Conservation (phyloP, 1,140 invertebrate genomes). For the Tribolium madens region DNA sequence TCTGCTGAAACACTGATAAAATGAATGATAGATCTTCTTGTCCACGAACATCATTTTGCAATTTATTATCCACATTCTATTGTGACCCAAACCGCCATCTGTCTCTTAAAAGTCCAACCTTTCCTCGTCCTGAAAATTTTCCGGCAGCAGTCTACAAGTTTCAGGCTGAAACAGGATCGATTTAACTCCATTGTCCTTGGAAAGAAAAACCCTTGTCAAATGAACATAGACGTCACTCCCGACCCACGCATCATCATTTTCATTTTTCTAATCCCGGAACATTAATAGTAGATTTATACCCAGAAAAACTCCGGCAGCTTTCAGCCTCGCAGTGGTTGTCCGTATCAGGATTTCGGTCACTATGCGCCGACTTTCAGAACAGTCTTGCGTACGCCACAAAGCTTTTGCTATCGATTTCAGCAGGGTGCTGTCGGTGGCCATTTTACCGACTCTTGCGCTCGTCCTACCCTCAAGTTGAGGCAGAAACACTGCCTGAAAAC, state of each 20-base stretch:
- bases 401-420: conserved; percentile 56
- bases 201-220: not conserved
- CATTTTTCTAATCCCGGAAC: conserved; percentile 11
- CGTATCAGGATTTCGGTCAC: conserved; percentile 7
- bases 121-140: not conserved
- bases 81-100: not conserved
- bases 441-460: conserved; percentile 51
- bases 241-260: conserved; percentile 9
- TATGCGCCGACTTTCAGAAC: conserved; percentile 1
- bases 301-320: not conserved
- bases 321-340: not conserved
- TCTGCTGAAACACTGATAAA: not conserved
- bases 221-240: not conserved
- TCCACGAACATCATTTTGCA: conserved; percentile 9
- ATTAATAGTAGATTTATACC: conserved; percentile 5
- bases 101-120: not conserved
- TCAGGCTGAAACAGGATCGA: not conserved
- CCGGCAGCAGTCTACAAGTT: not conserved
- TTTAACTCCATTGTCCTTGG: not conserved
- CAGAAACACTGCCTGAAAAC: conserved; percentile 30
- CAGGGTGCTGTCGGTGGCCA: conserved; percentile 58
- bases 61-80: not conserved
- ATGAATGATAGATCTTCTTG: not conserved
- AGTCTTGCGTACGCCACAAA: conserved; percentile 51
- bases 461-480: conserved; percentile 27